These are phyloP conservation scores for Stichodactyla helianthus DNA, from an alignment of 64 coral and sea anemone genomes.

Conservation along the genomic window DNA sequence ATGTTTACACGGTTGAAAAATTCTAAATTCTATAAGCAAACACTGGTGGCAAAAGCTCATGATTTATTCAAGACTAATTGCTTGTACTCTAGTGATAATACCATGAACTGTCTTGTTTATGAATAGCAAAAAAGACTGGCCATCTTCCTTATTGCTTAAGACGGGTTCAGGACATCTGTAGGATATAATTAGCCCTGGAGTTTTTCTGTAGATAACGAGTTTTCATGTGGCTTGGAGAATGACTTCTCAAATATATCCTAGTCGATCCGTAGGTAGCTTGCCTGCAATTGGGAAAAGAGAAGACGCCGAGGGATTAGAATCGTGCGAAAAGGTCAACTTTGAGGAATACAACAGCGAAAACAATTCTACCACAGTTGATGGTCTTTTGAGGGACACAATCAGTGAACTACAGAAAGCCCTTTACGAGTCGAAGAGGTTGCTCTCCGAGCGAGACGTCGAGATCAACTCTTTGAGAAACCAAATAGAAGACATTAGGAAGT, in stretches of 20 bases:
- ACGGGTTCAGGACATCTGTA: too few species aligned
- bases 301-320: constrained; percentile 72
- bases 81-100: constrained; percentile 4
- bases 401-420: constrained; percentile 69
- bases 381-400: constrained; percentile 74
- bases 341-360: constrained; percentile 49
- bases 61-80: background rate
- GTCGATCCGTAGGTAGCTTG: constrained; percentile 8
- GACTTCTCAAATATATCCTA: background rate
- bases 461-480: constrained; percentile 57
- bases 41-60: constrained; percentile 12
- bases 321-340: constrained; percentile 59
- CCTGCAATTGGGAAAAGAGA: constrained; percentile 63
- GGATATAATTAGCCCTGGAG: too few species aligned
- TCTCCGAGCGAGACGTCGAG: constrained; percentile 69
- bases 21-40: constrained; percentile 1
- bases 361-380: constrained; percentile 40
- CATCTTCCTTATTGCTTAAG: background rate
- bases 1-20: background rate
- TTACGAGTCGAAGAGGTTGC: constrained; percentile 66
- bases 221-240: background rate
- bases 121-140: background rate
- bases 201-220: too few species aligned
- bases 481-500: constrained; percentile 33
- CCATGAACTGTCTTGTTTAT: background rate